These are phyloP conservation scores for Aromia moschata DNA, from an alignment of 2,888 invertebrate genomes.

Conservation along the genomic window DNA sequence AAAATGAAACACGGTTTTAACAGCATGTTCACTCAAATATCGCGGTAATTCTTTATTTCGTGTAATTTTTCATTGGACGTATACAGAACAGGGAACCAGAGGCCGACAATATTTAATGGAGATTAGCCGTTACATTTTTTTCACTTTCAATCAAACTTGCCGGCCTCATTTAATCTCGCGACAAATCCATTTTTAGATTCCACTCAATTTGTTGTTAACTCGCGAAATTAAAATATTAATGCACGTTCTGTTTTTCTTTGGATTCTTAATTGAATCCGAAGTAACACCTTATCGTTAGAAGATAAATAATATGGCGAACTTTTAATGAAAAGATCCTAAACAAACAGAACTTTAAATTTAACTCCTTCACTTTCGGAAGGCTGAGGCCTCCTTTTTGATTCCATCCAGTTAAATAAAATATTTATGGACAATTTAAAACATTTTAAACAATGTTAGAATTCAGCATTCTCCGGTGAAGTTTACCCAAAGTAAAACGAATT, in stretches of 20 bases:
- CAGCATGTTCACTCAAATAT: not conserved
- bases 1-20: not conserved
- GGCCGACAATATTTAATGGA: not conserved
- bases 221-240: slow-evolving; percentile 25
- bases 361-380: slow-evolving; percentile 20
- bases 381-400: slow-evolving; percentile 1
- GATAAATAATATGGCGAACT: slow-evolving; percentile 28
- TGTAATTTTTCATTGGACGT: not conserved
- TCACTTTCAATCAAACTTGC: not conserved
- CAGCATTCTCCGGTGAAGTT: no score
- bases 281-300: slow-evolving; percentile 24
- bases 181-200: not conserved
- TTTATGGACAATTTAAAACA: not conserved
- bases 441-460: not conserved
- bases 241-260: slow-evolving; percentile 24
- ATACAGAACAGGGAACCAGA: not conserved
- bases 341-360: slow-evolving; percentile 27
- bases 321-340: slow-evolving; percentile 32
- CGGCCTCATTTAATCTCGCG: not conserved
- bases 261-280: slow-evolving; percentile 19
- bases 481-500: no score
- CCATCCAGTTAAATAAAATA: not conserved
- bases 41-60: not conserved
- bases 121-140: not conserved
- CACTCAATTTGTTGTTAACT: not conserved